These are phyloP conservation scores for Torymus tubicola DNA, from an alignment of 2,888 invertebrate genomes.

Conservation along the genomic window DNA sequence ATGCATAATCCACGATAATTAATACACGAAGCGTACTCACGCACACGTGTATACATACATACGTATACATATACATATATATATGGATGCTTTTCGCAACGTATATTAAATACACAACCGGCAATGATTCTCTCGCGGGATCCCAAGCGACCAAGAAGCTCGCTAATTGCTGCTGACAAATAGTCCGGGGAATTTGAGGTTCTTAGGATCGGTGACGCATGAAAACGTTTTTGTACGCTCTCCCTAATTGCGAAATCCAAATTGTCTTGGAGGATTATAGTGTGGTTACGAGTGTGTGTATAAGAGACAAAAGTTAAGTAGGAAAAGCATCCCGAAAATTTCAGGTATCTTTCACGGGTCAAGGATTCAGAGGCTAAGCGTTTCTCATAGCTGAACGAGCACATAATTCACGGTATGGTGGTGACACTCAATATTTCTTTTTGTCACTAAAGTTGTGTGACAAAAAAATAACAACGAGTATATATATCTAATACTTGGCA, in stretches of 20 bases:
- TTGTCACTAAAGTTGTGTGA: background rate
- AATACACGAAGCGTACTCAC: background rate
- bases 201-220: constrained; percentile 27
- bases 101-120: too few relatives aligned
- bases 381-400: constrained; percentile 2
- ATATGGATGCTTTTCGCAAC: too few relatives aligned
- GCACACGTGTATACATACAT: too few relatives aligned
- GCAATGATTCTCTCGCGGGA: too few relatives aligned
- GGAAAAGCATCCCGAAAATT: constrained; percentile 6
- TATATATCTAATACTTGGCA: too few relatives aligned
- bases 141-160: too few relatives aligned
- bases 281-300: too few relatives aligned
- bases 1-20: constrained; percentile 40
- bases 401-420: background rate
- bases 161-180: constrained; percentile 15
- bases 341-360: constrained; percentile 1
- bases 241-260: background rate
- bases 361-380: background rate
- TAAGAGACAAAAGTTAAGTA: too few relatives aligned
- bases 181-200: background rate
- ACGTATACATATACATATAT: too few relatives aligned
- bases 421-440: constrained; percentile 6
- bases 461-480: too few relatives aligned
- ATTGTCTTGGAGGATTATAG: background rate
- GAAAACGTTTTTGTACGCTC: background rate